These are phyloP conservation scores for Ibidorhyncha struthersii DNA, from an alignment of 2,113 vertebrate species.

Conservation along the genomic window DNA sequence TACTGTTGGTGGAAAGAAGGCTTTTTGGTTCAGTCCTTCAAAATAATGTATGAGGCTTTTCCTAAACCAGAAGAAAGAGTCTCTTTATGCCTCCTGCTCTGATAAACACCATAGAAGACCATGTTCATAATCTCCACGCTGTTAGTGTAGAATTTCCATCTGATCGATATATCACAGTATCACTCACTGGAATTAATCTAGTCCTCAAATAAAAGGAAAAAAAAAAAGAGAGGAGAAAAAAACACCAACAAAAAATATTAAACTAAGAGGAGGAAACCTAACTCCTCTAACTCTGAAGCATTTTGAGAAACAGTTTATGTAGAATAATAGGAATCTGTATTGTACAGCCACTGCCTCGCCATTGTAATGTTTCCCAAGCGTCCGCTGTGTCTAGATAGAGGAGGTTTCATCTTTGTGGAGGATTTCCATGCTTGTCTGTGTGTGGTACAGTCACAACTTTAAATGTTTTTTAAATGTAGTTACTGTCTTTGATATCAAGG, in stretches of 20 bases:
- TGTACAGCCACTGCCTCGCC: slow-evolving; percentile 58
- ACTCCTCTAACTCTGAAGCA: slow-evolving; percentile 51
- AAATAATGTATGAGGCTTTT: not conserved
- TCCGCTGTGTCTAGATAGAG: slow-evolving; percentile 72
- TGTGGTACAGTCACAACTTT: slow-evolving; percentile 79
- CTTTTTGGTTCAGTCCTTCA: not conserved
- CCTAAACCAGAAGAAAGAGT: not conserved
- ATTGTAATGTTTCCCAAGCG: slow-evolving; percentile 73
- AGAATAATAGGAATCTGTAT: slow-evolving; percentile 70
- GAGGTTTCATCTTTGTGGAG: slow-evolving; percentile 79
- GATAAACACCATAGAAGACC: slow-evolving; percentile 2
- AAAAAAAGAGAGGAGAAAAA: not conserved
- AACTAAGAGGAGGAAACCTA: slow-evolving; percentile 61
- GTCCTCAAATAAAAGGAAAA: slow-evolving; percentile 23
- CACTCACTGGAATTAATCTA: slow-evolving; percentile 42
- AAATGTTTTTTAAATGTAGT: slow-evolving; percentile 84
- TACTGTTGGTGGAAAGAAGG: not conserved
- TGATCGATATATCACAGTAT: slow-evolving; percentile 7
- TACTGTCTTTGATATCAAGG: slow-evolving; percentile 84
- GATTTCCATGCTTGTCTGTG: slow-evolving; percentile 81
- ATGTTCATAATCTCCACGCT: not conserved
- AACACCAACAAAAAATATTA: slow-evolving; percentile 36
- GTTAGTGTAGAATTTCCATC: slow-evolving; percentile 2
- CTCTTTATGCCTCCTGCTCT: not conserved
- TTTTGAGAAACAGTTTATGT: slow-evolving; percentile 64